Percentiles rank a stretch among this genome's conserved stretches.
These are phyloP conservation scores for Melanotaenia pygmaea DNA, from an alignment of 2,797 vertebrate species.

Conservation along the genomic window DNA sequence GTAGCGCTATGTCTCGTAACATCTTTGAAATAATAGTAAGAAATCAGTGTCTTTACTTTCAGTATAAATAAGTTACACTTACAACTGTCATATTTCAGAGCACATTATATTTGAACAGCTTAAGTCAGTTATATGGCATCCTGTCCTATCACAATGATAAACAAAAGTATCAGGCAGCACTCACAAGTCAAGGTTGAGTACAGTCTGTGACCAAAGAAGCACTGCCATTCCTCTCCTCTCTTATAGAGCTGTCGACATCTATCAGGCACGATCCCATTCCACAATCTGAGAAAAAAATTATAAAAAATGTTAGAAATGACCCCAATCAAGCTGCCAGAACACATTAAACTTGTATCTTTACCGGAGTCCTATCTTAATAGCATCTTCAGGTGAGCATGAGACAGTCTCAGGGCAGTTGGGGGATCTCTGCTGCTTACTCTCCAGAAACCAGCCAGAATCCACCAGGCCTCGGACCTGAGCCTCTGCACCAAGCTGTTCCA, in stretches of 20 bases:
- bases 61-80: not conserved
- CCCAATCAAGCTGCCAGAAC: not conserved
- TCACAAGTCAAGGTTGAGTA: slow-evolving; percentile 86
- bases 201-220: slow-evolving; percentile 87
- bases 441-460: slow-evolving; percentile 89
- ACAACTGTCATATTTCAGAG: not conserved
- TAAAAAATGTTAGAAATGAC: not conserved
- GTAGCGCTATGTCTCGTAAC: not conserved
- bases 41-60: slow-evolving; percentile 9
- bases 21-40: not conserved
- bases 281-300: slow-evolving; percentile 76
- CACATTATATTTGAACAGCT: slow-evolving; percentile 2
- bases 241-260: slow-evolving; percentile 84
- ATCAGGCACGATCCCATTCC: slow-evolving; percentile 87
- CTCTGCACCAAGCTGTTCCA: slow-evolving; percentile 84
- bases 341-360: slow-evolving; percentile 45
- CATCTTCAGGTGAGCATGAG: slow-evolving; percentile 85
- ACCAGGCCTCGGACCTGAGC: slow-evolving; percentile 87
- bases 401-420: slow-evolving; percentile 82
- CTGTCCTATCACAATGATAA: not conserved
- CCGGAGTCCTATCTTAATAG: slow-evolving; percentile 87
- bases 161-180: slow-evolving; percentile 37
- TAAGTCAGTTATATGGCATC: not conserved
- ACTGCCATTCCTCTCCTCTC: slow-evolving; percentile 88
- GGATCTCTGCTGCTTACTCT: slow-evolving; percentile 82